Evolutionary conservation across 2,113 vertebrate genomes (phyloP), one percentile per base, ranked within the genome.

Genomic region (Trichomycterus rosablanca): DNA sequence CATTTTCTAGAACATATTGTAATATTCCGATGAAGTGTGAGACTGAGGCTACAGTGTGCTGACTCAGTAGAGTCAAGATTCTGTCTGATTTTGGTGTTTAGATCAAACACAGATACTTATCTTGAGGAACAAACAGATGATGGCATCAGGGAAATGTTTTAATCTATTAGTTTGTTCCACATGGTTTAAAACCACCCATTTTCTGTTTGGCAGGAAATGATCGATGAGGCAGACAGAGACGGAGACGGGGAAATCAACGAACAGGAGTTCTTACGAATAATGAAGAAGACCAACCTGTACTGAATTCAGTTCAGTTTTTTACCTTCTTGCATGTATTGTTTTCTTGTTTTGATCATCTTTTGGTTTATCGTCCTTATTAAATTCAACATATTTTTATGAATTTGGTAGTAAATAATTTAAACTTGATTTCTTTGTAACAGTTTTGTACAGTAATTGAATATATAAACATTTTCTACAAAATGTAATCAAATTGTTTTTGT

Each of bases 221-320:
- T 98, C 18, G 89, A 93, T 11, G 94, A 97, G 85, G 94, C 94
- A 16, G 92, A 99, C 74, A 74, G 79, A 71, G 92, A 97, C 24
- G 90, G 93, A 16, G 92, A 96, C 49, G 93, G 94, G 7, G 93
- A 94, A 81, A 89, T 97, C 16, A 93, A 82, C 7, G 92, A 97
- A 78, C 86, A 93, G 80, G 95, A 97, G 63, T 97, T 97, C 76
- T 76, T 98, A 72, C 85, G 86, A 78, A 94, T 97, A 67, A 99
- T 99, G 95, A 92, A 91, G 80, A 98, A 94, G 78, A 95, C 92
- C 3, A 90, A 84, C 62, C 83, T 96, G 32, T 94, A 92, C 79
- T 96, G 66, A 86, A 43, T 23, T 2, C 15, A 2, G 7, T 46
- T 20, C 26, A 54, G 3, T 9, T 40, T 11, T n/a, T 26, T 10